Conservation (phyloP, 2,797 vertebrate genomes). For the Neosalanx taihuensis region DNA sequence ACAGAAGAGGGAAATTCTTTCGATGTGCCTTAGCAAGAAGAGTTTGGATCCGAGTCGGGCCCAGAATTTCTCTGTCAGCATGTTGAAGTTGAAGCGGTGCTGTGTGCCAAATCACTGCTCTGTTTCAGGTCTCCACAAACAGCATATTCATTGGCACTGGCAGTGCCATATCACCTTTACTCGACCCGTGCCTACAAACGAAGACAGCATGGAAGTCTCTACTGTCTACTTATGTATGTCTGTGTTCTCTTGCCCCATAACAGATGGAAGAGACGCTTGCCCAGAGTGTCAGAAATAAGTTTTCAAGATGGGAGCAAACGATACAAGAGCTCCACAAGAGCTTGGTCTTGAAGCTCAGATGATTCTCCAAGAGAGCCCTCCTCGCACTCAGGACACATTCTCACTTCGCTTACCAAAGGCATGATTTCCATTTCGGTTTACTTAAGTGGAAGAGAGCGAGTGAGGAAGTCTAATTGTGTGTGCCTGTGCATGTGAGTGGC, state of each 20-base stretch:
- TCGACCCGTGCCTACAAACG: slow-evolving; percentile 46
- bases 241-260: too few species aligned
- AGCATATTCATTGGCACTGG: slow-evolving; percentile 62
- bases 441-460: slow-evolving; percentile 33
- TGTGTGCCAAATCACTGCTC: slow-evolving; percentile 52
- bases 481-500: slow-evolving; percentile 2
- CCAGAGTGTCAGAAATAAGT: too few species aligned
- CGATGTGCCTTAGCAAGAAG: slow-evolving; percentile 47
- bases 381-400: too few species aligned
- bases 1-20: slow-evolving; percentile 43
- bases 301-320: too few species aligned
- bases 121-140: slow-evolving; percentile 55
- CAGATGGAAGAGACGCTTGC: too few species aligned
- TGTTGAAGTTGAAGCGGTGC: slow-evolving; percentile 53
- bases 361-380: too few species aligned
- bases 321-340: too few species aligned
- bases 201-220: not conserved
- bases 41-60: slow-evolving; percentile 51
- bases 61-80: slow-evolving; percentile 64
- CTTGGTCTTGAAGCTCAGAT: too few species aligned
- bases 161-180: slow-evolving; percentile 55
- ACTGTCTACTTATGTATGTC: not conserved
- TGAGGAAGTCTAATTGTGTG: slow-evolving; percentile 25
- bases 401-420: too few species aligned
- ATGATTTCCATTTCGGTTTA: too few species aligned